Evolutionary conservation across 2,797 vertebrate species (phyloP), one percentile per base, ranked within the genome.

Genomic region (Erethizon dorsatum): DNA sequence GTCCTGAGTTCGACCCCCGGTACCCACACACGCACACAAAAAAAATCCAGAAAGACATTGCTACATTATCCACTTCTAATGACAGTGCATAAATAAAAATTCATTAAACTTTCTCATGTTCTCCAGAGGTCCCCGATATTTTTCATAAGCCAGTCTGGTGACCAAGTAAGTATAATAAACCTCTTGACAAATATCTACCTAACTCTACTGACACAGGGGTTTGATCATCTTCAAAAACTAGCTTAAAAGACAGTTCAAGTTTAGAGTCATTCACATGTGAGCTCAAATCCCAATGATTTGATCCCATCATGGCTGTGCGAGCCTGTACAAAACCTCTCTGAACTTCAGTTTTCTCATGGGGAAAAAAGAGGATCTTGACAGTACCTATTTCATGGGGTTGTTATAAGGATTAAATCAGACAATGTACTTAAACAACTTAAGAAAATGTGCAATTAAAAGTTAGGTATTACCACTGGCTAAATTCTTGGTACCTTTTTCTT

Each of bases 191-290:
- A 41, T 13, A n/a, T 47, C 37, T 67, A 14, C 45, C 63, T 28
- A 82, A 1, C n/a, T 89, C 65, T n/a, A 88, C 24, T n/a, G 45
- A 63, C 57, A 93, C 47, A 57, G 31, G 3, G 37, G n/a, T 63
- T 92, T n/a, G 50, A 92, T 80, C 8, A 69, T 56, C 92, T 86
- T 78, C 20, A 37, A 28, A n/a, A 94, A n/a, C n/a, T 69, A 90
- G 24, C 67, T 92, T 77, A 15, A 86, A 91, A 95, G 45, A 56
- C 67, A 78, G 59, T 10, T 75, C 67, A 86, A 6, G 57, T 87
- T 63, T 47, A 10, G 7, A 89, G 82, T 37, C 18, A 65, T 10
- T 79, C 56, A 73, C 0, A 90, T 54, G 28, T 67, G 28, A 13
- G 28, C 84, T 92, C 89, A 87, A 77, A 83, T 63, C 67, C 85